Evolutionary conservation across 2,797 vertebrate genomes (phyloP), one percentile per base, ranked within the genome.

Genomic region (Peromyscus aztecus): DNA sequence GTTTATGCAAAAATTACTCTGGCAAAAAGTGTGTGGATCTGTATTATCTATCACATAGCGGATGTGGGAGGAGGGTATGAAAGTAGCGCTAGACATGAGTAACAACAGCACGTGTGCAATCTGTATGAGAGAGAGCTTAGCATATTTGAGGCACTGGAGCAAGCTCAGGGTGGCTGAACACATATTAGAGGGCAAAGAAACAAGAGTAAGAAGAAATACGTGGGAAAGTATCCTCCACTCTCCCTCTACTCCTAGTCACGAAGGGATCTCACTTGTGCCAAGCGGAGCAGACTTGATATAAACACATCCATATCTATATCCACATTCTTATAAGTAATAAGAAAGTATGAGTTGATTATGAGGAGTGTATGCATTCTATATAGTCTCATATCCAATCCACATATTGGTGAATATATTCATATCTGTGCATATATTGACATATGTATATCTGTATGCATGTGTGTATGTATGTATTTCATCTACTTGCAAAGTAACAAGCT

Each of bases 221-320:
- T n/a, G 37, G 34, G 4, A 31, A 80, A 55, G 27, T 27, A 27
- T 1, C 2, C 2, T 5, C 0, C 0, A 37, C 6, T 23, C 9
- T 31, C 46, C 24, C 2, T 89, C 9, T 43, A 14, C 4, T 40
- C 24, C 49, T 40, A 71, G 29, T 63, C 85, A 92, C n/a, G 78
- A 75, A 59, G 29, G 24, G 46, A 17, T 37, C 1, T 76, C 73
- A 82, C 46, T 21, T 8, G 4, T 37, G 71, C 11, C n/a, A 94
- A 82, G 27, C 0, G 6, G 19, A 55, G 24, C 24, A 46, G 8
- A 65, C 11, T 57, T 65, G 21, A 73, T 17, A 73, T 6, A 43
- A 52, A 2, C 14, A 71, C 7, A n/a, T 17, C 23, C 61, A 17
- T 17, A 63, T 49, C 24, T 83, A 34, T 27, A 89, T 14, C 10